These are phyloP conservation scores for Discoglossus pictus DNA, from an alignment of 2,797 vertebrate species.

Conservation along the genomic window DNA sequence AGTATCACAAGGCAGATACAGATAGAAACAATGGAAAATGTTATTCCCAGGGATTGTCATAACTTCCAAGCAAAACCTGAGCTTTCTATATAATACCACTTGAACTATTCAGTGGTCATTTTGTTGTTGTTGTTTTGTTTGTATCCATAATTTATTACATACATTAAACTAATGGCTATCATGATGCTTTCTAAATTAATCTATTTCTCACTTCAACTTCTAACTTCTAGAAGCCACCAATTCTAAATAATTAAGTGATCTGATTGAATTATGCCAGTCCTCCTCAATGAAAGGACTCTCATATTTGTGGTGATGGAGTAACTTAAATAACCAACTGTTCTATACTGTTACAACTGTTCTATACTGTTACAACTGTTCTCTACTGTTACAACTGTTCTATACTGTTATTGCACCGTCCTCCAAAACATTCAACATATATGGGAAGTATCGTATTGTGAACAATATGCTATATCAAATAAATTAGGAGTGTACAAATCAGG, in stretches of 20 bases:
- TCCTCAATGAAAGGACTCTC: constrained; percentile 24
- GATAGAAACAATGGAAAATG: too few species aligned
- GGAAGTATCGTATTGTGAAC: not conserved
- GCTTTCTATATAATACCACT: too few species aligned
- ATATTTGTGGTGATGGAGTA: constrained; percentile 22
- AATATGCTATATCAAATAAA: not conserved
- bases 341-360: too few species aligned
- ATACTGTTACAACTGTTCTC: constrained; percentile 31
- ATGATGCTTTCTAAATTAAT: constrained; percentile 12
- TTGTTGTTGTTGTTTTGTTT: too few species aligned
- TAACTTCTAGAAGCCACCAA: constrained; percentile 11
- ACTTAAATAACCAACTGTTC: constrained; percentile 26
- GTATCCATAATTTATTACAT: too few species aligned
- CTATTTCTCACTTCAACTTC: constrained; percentile 4
- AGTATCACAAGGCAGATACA: too few species aligned
- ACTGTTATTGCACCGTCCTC: constrained; percentile 5
- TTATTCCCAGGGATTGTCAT: too few species aligned
- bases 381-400: too few species aligned
- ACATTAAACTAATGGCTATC: not conserved
- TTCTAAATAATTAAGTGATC: constrained; percentile 20
- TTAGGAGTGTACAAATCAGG: too few species aligned
- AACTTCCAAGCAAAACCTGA: too few species aligned
- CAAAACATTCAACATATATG: not conserved
- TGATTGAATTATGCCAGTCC: constrained; percentile 13
- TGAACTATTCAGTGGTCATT: too few species aligned